These are phyloP conservation scores for Unio pictorum DNA, from an alignment of 2,888 invertebrate species.

Conservation along the genomic window DNA sequence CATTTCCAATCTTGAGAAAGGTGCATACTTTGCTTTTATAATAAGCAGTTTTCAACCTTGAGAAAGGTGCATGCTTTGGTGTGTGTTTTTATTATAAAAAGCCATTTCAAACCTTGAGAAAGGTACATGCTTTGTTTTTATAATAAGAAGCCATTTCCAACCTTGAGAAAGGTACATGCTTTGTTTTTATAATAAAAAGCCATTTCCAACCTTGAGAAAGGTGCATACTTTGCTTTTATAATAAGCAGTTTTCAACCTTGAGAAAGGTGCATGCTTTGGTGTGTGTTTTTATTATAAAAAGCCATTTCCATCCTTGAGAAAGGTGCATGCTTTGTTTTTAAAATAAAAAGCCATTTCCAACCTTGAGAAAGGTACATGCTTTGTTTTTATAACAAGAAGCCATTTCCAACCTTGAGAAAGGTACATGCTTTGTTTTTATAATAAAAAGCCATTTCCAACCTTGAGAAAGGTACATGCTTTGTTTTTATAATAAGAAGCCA, in stretches of 20 bases:
- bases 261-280: constrained; percentile 74
- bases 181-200: constrained; percentile 65
- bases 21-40: no score
- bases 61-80: constrained; percentile 74
- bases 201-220: constrained; percentile 76
- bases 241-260: constrained; percentile 75
- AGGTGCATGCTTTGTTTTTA: constrained; percentile 68
- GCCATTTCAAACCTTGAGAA: constrained; percentile 76
- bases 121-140: constrained; percentile 68
- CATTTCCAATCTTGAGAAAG: no score
- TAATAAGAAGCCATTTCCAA: constrained; percentile 73
- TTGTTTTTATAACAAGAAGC: constrained; percentile 66
- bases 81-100: constrained; percentile 52
- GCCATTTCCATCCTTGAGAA: constrained; percentile 76
- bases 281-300: constrained; percentile 52
- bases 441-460: constrained; percentile 74
- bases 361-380: constrained; percentile 75
- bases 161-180: constrained; percentile 75
- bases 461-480: constrained; percentile 75
- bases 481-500: constrained; percentile 66
- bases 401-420: constrained; percentile 76
- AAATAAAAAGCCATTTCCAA: constrained; percentile 75
- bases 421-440: constrained; percentile 59
- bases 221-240: constrained; percentile 59
- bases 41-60: constrained; percentile 75